phyloP scores from a whole-genome alignment of 2,888 invertebrate genomes.

The Zygaena filipendulae region DNA sequence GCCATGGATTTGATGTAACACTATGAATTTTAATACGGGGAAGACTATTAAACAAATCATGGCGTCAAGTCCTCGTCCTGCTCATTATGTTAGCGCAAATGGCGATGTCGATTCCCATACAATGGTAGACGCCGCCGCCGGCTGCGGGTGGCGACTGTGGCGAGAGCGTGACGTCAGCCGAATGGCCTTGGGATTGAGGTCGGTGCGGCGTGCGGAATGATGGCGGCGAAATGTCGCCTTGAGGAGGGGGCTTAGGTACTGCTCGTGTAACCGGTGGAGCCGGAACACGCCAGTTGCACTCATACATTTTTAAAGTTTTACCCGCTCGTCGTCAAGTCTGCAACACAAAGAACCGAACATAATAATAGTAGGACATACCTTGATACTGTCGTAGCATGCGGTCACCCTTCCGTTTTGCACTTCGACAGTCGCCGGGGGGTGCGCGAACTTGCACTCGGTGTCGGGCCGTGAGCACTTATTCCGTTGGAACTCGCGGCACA shows the following conservation, averaged over 20 bases:
- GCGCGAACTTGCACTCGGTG: slow-evolving; percentile 99
- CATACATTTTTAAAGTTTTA: slow-evolving; percentile 24
- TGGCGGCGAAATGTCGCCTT: slow-evolving; percentile 51
- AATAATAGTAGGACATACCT: slow-evolving; percentile 78
- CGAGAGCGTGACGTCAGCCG: slow-evolving; percentile 44
- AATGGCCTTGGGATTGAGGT: slow-evolving; percentile 61
- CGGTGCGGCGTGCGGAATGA: slow-evolving; percentile 49
- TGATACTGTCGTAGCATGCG: slow-evolving; percentile 99
- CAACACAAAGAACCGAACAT: slow-evolving; percentile 5
- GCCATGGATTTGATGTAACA: too few species aligned
- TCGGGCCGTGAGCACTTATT: slow-evolving; percentile 99
- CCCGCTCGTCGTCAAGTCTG: slow-evolving; percentile 3
- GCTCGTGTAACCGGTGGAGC: slow-evolving; percentile 34
- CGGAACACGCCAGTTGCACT: slow-evolving; percentile 32
- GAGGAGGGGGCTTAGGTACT: too few species aligned
- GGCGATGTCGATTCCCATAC: slow-evolving; percentile 47
- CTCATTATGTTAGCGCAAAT: slow-evolving; percentile 40
- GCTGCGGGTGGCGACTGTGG: slow-evolving; percentile 34
- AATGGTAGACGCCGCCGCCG: slow-evolving; percentile 37
- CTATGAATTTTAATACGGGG: too few species aligned
- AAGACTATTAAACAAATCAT: slow-evolving; percentile 10
- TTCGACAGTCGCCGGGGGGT: slow-evolving; percentile 99
- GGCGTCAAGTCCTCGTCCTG: slow-evolving; percentile 41
- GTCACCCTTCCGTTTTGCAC: slow-evolving; percentile 99
- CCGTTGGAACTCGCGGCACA: slow-evolving; percentile 99